Evolutionary conservation across 23 tunicate genomes (phyloP).

Genomic region (Halocynthia roretzi): DNA sequence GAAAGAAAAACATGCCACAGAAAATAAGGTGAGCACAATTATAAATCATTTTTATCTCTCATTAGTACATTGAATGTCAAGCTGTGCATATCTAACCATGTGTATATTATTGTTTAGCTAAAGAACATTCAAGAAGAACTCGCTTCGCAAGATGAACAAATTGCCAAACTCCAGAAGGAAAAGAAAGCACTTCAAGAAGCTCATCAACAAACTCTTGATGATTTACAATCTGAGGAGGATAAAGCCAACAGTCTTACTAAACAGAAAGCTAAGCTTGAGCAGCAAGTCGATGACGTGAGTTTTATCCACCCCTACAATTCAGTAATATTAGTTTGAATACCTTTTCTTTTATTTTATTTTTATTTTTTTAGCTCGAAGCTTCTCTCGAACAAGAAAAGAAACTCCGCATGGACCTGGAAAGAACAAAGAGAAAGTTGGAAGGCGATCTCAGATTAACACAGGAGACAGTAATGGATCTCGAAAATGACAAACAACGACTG

Average conservation of each 20-base stretch:
- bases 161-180: slow-evolving; percentile 89
- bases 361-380: slow-evolving; percentile 64
- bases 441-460: slow-evolving; percentile 80
- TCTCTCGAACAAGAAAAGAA: slow-evolving; percentile 93
- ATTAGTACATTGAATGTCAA: too few species aligned
- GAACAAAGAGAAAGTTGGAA: slow-evolving; percentile 88
- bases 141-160: slow-evolving; percentile 86
- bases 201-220: slow-evolving; percentile 95
- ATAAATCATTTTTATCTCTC: too few species aligned
- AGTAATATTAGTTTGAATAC: not conserved
- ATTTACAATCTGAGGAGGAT: slow-evolving; percentile 94
- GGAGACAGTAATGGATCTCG: slow-evolving; percentile 89
- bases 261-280: slow-evolving; percentile 87
- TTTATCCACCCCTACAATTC: not conserved
- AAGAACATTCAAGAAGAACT: slow-evolving; percentile 93
- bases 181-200: slow-evolving; percentile 97
- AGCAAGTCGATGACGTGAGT: slow-evolving; percentile 96
- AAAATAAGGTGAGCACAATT: slow-evolving; percentile 50
- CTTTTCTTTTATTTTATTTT: not conserved
- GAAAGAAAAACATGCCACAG: slow-evolving; percentile 85
- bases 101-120: slow-evolving; percentile 19
- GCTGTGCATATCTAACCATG: slow-evolving; percentile 14
- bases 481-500: slow-evolving; percentile 81
- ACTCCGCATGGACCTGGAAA: slow-evolving; percentile 84
- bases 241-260: slow-evolving; percentile 90